Percentiles rank a stretch among this genome's conserved stretches.
Conservation (phyloP, 2,888 invertebrate genomes). For the Dendrolimus houi region DNA sequence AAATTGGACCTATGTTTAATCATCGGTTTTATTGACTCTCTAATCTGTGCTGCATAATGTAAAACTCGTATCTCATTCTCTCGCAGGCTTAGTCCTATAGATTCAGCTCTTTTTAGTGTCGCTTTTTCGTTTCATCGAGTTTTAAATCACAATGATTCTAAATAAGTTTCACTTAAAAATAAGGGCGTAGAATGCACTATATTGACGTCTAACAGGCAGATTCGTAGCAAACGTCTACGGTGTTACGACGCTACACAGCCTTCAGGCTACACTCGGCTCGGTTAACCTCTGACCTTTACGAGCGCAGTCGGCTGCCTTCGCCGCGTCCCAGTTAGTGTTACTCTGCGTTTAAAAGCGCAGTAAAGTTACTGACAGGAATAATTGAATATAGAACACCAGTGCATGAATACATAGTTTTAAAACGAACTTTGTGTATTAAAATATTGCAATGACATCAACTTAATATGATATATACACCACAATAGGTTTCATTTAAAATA, state of each 20-base stretch:
- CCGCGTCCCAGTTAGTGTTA: background rate
- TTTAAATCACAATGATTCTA: too few species aligned
- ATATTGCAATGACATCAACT: too few species aligned
- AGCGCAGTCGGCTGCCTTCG: conserved; percentile 3
- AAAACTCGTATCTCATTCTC: too few species aligned
- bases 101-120: too few species aligned
- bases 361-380: conserved; percentile 6
- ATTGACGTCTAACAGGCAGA: background rate
- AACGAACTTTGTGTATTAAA: too few species aligned
- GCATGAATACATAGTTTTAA: conserved; percentile 48
- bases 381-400: conserved; percentile 47
- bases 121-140: too few species aligned
- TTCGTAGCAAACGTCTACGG: background rate
- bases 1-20: too few species aligned
- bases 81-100: too few species aligned
- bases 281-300: conserved; percentile 37
- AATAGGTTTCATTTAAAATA: too few species aligned
- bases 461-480: too few species aligned
- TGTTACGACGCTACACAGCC: conserved; percentile 2
- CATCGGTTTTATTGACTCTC: too few species aligned
- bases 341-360: background rate
- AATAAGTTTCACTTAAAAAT: background rate
- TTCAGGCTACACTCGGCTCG: conserved; percentile 6
- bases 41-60: too few species aligned
- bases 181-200: conserved; percentile 4